Evolutionary conservation across 2,797 vertebrate genomes (phyloP).

Genomic region (Tokudaia muenninki): DNA sequence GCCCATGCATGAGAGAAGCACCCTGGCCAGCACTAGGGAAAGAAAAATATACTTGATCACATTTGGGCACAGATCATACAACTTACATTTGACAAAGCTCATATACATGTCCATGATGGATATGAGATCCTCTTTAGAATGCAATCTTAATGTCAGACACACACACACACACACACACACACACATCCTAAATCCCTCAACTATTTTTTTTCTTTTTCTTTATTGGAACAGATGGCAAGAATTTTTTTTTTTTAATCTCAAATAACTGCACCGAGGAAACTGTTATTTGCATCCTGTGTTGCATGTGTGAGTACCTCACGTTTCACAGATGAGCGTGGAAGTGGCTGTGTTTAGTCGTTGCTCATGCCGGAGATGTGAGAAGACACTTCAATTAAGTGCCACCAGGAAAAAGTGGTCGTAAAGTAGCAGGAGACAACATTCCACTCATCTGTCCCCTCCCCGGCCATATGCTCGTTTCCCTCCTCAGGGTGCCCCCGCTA

Average conservation of each 20-base stretch:
- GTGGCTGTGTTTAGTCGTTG: slow-evolving; percentile 24
- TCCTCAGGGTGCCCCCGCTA: not conserved
- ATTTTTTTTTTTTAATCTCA: slow-evolving; percentile 38
- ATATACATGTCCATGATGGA: rapidly evolving
- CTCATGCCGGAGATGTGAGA: slow-evolving; percentile 37
- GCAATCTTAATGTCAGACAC: not conserved
- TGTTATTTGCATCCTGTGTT: slow-evolving; percentile 8
- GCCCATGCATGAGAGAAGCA: too few species aligned
- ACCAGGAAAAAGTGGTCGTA: slow-evolving; percentile 31
- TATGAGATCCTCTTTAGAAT: not conserved
- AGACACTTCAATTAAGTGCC: slow-evolving; percentile 48
- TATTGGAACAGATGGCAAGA: slow-evolving; percentile 70
- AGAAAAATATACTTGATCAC: rapidly evolving
- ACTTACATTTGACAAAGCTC: not conserved
- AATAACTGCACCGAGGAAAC: slow-evolving; percentile 11
- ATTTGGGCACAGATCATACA: not conserved
- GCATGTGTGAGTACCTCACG: not conserved
- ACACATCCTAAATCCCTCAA: slow-evolving; percentile 41
- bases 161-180: not conserved
- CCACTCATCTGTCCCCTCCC: not conserved
- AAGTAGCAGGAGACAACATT: slow-evolving; percentile 36
- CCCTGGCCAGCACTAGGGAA: not conserved
- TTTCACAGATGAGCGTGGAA: not conserved
- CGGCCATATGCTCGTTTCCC: not conserved
- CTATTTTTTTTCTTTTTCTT: not conserved